phyloP scores from a whole-genome alignment of 2,888 invertebrate genomes.

The Drosophila borealis region DNA sequence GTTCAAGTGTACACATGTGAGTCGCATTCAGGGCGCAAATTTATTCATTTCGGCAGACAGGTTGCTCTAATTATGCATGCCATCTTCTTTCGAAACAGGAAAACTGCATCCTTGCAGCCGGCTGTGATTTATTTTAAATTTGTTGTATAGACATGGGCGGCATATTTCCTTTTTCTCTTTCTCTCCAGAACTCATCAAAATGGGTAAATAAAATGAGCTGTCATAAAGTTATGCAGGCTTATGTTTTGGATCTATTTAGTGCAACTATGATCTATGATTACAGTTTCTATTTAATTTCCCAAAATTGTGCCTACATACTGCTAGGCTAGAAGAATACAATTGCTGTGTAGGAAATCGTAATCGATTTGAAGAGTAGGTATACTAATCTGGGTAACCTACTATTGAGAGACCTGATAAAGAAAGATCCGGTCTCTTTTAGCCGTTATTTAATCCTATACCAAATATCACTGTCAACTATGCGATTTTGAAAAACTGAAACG shows the following conservation, averaged over 20 bases:
- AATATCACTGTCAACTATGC: too few relatives aligned
- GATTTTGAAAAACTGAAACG: too few relatives aligned
- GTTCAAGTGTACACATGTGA: conserved; percentile 62
- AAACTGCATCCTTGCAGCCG: conserved; percentile 12
- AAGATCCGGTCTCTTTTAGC: too few relatives aligned
- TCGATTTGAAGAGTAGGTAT: too few relatives aligned
- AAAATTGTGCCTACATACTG: too few relatives aligned
- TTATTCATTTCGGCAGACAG: conserved; percentile 73
- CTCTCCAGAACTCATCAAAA: background rate
- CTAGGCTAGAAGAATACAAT: too few relatives aligned
- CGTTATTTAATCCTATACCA: too few relatives aligned
- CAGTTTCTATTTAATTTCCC: too few relatives aligned
- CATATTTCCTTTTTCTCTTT: conserved; percentile 3
- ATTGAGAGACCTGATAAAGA: too few relatives aligned
- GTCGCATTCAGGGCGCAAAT: conserved; percentile 59
- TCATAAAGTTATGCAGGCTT: conserved; percentile 6
- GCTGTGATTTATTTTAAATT: conserved; percentile 40
- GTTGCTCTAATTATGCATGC: conserved; percentile 72
- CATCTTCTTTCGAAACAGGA: conserved; percentile 7
- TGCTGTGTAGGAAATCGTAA: too few relatives aligned
- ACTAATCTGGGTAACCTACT: too few relatives aligned
- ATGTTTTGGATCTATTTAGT: background rate
- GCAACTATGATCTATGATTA: too few relatives aligned
- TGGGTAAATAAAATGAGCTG: background rate
- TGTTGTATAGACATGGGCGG: conserved; percentile 19